Evolutionary conservation across 2,888 invertebrate species (phyloP), one percentile per base, ranked within the genome.

Genomic region (Trichopria drosophilae): DNA sequence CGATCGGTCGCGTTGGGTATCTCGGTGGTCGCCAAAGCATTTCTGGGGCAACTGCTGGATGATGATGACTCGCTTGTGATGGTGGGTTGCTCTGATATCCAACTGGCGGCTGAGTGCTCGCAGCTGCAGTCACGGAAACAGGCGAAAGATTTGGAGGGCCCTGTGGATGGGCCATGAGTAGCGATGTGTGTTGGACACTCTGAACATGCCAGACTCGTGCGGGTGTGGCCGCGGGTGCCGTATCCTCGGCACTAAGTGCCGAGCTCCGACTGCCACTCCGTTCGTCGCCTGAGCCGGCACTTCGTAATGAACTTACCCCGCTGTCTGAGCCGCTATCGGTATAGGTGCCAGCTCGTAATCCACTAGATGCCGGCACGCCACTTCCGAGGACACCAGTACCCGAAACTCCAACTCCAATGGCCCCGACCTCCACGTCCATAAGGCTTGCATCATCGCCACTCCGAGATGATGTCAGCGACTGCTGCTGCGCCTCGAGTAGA

Each of bases 201-300:
- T 82, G 81, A 46, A 84, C 81, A 79, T 83, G 83, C 74, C 74
- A 73, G 58, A 73, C 61, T 43, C 68, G 64, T 50, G 68, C 65
- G 28, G 66, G 66, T 75, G 76, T 70, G 42, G 68, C 62, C 28
- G 65, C 39, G 37, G 22, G 53, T 28, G 82, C 65, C 23, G 84
- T 83, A 77, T 85, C 86, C 78, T 86, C 86, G 72, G 85, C 83
- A 78, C 86, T 87, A 75, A 87, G 81, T 75, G 87, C 87, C 77
- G 86, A 86, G 76, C 81, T 82, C 57, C 87, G 82, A 75, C 86
- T 86, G 71, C 87, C 87, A 76, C 85, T 85, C 66, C 87, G 83
- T 77, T 87, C 87, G 81, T 87, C 87, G 71, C 83, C 82, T 68
- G 81, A 81, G 65, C 84, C 82, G 67, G 84, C 83, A 69, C 85